phyloP scores from a whole-genome alignment of 2,888 invertebrate species.

The Sesamia inferens region DNA sequence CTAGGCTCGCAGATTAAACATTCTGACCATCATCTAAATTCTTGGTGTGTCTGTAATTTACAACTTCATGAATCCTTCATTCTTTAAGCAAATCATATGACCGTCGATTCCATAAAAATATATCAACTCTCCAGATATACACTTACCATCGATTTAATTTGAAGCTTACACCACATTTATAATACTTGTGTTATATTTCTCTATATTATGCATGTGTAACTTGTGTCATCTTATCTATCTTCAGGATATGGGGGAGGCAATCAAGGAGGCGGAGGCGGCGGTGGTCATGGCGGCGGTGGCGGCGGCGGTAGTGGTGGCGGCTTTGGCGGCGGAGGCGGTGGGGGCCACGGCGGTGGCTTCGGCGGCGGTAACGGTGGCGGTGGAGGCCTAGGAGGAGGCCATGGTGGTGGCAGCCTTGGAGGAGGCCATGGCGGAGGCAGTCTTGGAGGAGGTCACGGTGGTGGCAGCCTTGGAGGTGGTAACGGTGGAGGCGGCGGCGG shows the following conservation, averaged over 20 bases:
- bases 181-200: not conserved
- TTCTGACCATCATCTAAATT: not conserved
- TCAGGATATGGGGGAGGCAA: constrained; percentile 43
- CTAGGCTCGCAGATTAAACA: not conserved
- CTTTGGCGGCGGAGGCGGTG: constrained; percentile 33
- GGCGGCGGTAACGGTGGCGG: constrained; percentile 29
- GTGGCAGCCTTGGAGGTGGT: too few species aligned
- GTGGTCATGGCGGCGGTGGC: constrained; percentile 19
- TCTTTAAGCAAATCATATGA: not conserved
- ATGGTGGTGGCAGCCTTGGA: too few species aligned
- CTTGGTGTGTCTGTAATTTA: not conserved
- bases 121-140: not conserved
- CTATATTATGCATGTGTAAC: too few species aligned
- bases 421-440: too few species aligned
- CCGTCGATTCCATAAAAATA: not conserved
- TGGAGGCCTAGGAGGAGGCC: too few species aligned
- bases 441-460: too few species aligned
- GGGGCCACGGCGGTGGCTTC: constrained; percentile 49
- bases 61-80: not conserved
- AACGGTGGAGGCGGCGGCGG: constrained; percentile 17
- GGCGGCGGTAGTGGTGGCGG: constrained; percentile 35
- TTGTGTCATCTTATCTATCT: not conserved
- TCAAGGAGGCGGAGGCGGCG: constrained; percentile 60
- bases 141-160: not conserved
- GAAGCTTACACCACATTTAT: not conserved